Conservation (phyloP, 2,797 vertebrate genomes). For the Pseudochaenichthys georgianus region DNA sequence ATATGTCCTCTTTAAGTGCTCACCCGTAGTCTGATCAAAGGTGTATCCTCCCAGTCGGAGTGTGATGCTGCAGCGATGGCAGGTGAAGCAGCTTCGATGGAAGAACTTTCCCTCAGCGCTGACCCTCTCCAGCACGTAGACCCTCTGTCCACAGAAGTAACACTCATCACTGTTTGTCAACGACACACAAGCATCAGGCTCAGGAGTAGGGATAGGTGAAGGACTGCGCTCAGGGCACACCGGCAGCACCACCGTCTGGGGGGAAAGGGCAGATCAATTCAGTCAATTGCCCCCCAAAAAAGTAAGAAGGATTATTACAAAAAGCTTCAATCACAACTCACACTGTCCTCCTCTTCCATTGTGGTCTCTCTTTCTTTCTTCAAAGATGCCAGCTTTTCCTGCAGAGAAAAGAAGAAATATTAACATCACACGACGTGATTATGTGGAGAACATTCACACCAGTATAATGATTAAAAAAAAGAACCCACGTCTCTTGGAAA, state of each 20-base stretch:
- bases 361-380: constrained; percentile 57
- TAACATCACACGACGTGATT: constrained; percentile 48
- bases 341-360: constrained; percentile 78
- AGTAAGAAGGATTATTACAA: background rate
- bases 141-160: constrained; percentile 88
- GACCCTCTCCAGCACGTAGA: constrained; percentile 92
- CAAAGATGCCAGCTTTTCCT: constrained; percentile 76
- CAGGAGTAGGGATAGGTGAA: background rate
- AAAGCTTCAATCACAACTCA: constrained; percentile 58
- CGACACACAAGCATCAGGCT: background rate
- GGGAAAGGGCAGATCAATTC: background rate
- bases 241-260: constrained; percentile 48
- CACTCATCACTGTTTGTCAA: constrained; percentile 86
- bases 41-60: constrained; percentile 90
- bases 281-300: background rate
- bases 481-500: constrained; percentile 8
- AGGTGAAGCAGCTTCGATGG: constrained; percentile 94
- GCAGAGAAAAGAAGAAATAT: constrained; percentile 39
- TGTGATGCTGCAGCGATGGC: constrained; percentile 86
- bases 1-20: constrained; percentile 23
- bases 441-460: background rate
- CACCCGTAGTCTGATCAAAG: constrained; percentile 87
- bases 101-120: constrained; percentile 92
- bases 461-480: background rate
- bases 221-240: constrained; percentile 39